Conservation (phyloP, 1,140 invertebrate species). For the Halictus rubicundus region DNA sequence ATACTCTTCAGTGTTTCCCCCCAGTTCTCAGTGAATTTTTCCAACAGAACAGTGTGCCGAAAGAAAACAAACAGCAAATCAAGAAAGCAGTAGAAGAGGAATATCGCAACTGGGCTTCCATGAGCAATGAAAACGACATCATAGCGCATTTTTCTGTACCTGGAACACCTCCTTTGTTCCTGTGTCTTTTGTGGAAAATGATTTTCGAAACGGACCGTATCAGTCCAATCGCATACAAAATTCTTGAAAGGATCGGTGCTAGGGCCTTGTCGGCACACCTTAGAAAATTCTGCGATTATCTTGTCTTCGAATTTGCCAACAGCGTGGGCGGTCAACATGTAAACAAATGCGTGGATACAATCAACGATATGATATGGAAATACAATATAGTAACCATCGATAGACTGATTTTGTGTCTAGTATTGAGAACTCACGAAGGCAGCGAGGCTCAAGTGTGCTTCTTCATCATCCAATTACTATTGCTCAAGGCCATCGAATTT, state of each 20-base stretch:
- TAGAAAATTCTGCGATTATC: constrained; percentile 96
- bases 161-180: constrained; percentile 92
- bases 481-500: constrained; percentile 93
- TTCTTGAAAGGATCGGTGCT: constrained; percentile 95
- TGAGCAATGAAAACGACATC: constrained; percentile 98
- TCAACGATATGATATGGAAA: constrained; percentile 98
- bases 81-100: constrained; percentile 97
- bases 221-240: constrained; percentile 95
- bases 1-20: constrained; percentile 95
- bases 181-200: constrained; percentile 97
- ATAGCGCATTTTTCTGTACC: constrained; percentile 96
- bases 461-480: constrained; percentile 94
- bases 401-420: constrained; percentile 93
- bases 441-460: constrained; percentile 97
- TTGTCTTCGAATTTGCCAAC: constrained; percentile 95
- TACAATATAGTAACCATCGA: constrained; percentile 98
- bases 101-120: constrained; percentile 97
- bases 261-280: constrained; percentile 93
- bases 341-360: constrained; percentile 95
- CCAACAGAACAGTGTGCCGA: constrained; percentile 89
- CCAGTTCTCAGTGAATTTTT: constrained; percentile 93
- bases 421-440: constrained; percentile 93
- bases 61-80: constrained; percentile 94
- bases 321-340: constrained; percentile 91
- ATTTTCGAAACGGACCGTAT: constrained; percentile 96